Conservation (phyloP, 2,888 invertebrate genomes). For the Eristalinus aeneus region DNA sequence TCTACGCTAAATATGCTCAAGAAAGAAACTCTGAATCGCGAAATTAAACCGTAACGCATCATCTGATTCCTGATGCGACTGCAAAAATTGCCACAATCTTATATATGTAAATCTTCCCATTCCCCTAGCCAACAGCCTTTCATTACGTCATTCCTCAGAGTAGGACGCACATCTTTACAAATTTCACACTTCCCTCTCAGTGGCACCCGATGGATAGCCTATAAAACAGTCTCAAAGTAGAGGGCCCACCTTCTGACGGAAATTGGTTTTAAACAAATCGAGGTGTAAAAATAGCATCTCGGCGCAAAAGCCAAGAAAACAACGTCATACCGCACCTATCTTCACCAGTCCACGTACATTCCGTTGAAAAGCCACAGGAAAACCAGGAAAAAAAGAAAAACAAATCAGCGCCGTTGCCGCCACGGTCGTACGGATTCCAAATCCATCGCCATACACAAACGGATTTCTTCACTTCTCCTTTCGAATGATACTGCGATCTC, state of each 20-base stretch:
- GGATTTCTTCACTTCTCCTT: slow-evolving; percentile 46
- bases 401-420: too few species aligned
- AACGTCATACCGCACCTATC: neutral
- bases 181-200: neutral
- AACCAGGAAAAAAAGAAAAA: neutral
- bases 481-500: slow-evolving; percentile 34
- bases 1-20: too few species aligned
- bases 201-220: neutral
- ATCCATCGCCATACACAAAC: neutral
- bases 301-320: neutral
- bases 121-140: neutral
- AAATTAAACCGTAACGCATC: too few species aligned
- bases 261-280: neutral
- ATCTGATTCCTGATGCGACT: neutral
- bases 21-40: too few species aligned
- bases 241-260: neutral
- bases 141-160: neutral
- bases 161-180: neutral
- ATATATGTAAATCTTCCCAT: neutral
- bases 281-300: neutral
- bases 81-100: neutral
- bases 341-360: neutral
- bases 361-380: neutral
- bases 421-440: neutral
- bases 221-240: neutral